A percentile compares a stretch with the other conserved stretches of the same genome.
Evolutionary conservation across 2,113 vertebrate species (phyloP).

Genomic region (Xerus inauris): DNA sequence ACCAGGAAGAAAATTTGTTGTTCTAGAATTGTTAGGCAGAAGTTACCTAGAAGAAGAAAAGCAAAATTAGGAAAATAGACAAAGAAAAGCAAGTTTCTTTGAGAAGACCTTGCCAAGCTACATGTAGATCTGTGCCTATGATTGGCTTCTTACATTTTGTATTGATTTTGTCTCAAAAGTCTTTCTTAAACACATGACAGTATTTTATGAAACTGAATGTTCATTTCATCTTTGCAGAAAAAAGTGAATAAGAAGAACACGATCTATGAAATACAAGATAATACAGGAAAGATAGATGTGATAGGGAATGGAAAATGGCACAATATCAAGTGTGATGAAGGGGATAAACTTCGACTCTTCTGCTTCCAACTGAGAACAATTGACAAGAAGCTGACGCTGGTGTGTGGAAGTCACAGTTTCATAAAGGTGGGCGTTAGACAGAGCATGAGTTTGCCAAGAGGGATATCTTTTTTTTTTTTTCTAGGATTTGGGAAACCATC

Average conservation of each 20-base stretch:
- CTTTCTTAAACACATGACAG: not conserved
- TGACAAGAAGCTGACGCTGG: not conserved
- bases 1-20: not conserved
- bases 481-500: not conserved
- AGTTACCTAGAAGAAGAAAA: not conserved
- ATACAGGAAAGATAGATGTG: slow-evolving; percentile 39
- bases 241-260: not conserved
- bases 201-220: not conserved
- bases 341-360: slow-evolving; percentile 47
- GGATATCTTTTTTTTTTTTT: not conserved
- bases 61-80: not conserved
- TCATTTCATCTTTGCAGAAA: slow-evolving; percentile 46
- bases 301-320: slow-evolving; percentile 23
- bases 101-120: not conserved
- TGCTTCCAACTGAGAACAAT: slow-evolving; percentile 50
- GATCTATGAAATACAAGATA: slow-evolving; percentile 49
- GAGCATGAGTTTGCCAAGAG: not conserved
- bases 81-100: not conserved
- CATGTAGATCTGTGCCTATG: fast-evolving
- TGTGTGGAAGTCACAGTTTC: not conserved
- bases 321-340: not conserved
- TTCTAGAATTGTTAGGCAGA: not conserved
- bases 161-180: not conserved
- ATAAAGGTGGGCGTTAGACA: slow-evolving; percentile 3
- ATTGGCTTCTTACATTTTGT: not conserved